Conservation (phyloP, 2,888 invertebrate genomes). For the Sisyra nigra region DNA sequence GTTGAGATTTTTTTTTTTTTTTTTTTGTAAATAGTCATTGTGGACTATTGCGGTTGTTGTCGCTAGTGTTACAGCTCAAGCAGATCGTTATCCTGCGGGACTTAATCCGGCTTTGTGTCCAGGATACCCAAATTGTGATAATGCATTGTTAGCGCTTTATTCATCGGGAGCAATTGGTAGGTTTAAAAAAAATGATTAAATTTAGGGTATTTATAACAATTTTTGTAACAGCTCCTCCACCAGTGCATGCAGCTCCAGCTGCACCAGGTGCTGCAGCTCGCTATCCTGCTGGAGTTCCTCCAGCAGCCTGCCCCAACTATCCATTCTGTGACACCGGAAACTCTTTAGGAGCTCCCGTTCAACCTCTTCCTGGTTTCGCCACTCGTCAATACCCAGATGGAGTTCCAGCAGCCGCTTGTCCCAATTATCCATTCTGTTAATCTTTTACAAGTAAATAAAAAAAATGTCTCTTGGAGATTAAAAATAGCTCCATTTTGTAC, state of each 20-base stretch:
- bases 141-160: conserved; percentile 28
- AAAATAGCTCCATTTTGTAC: background rate
- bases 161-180: conserved; percentile 25
- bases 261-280: conserved; percentile 24
- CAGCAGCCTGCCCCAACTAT: conserved; percentile 41
- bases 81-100: conserved; percentile 37
- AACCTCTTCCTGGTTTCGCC: conserved; percentile 5
- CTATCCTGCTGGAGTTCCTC: conserved; percentile 35
- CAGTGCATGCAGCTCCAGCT: conserved; percentile 18
- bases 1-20: background rate
- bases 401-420: conserved; percentile 35
- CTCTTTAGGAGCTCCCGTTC: background rate
- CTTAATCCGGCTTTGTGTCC: conserved; percentile 40
- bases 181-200: background rate
- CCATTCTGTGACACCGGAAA: conserved; percentile 28
- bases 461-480: background rate
- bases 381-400: conserved; percentile 33
- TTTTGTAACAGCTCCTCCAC: background rate
- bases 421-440: conserved; percentile 39
- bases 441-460: background rate
- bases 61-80: conserved; percentile 17
- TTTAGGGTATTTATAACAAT: too few species aligned
- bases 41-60: background rate
- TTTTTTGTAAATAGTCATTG: background rate
- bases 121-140: conserved; percentile 38